Base-by-base conservation (phyloP, 2,113 vertebrate species). In the Gymnorhina tibicen region DNA sequence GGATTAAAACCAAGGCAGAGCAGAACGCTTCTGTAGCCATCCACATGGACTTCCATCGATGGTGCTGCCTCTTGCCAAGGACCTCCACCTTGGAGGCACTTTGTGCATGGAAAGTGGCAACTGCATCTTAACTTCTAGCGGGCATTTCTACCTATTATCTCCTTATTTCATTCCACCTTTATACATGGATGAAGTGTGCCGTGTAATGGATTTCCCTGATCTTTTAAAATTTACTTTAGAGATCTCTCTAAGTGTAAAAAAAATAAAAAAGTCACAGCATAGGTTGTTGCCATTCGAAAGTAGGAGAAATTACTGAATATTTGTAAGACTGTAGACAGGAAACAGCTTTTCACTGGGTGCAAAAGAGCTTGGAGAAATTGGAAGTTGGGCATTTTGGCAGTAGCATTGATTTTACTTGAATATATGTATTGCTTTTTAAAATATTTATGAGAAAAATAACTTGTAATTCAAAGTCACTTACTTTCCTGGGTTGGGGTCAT, bases 401-500 rank as follows among this genome's bases (percentile, higher is more conserved):
- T 68, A 66, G 14, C 62, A 60, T 68, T 93, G 92, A 74, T 88
- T 92, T 94, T 78, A 81, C 76, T 88, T 80, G 52, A 93, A 80
- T 84, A 55, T 49, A 84, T 92, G 49, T 85, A 66, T 91, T 70
- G 22, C 47, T 82, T 82, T 72, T 79, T 30, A 46, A 89, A 94
- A 82, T 92, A 86, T 87, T 92, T 77, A 81, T 89, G 66, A 89
- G 56, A 58, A 74, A 75, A 88, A 91, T 66, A 91, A 75, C 88
- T 91, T 86, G 39, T 83, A 79, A 92, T 95, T 91, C 70, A 52
- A 85, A 94, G 66, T 93, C 75, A 46, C 58, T 91, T 79, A 41
- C 62, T 88, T 88, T 90, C 13, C 14, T 53, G 11, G 47, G 64
- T 86, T 2, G 2, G 20, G 17, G 20, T 81, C 62, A 44, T 55